A percentile compares a stretch with the other conserved stretches of the same genome.
phyloP scores from a whole-genome alignment of 2,113 vertebrate genomes.

The Edolisoma coerulescens region DNA sequence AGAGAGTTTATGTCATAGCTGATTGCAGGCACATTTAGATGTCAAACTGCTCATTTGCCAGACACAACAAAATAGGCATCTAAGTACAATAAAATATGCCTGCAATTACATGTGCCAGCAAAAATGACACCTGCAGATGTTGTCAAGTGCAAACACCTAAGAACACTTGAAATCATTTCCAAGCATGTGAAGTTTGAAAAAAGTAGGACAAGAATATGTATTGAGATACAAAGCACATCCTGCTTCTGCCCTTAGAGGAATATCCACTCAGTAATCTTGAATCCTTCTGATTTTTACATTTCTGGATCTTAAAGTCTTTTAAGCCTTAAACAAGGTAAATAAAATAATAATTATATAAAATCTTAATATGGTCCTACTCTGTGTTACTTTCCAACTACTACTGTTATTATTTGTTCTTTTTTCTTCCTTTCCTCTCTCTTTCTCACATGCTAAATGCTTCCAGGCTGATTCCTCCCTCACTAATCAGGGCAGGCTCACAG shows the following conservation, averaged over 20 bases:
- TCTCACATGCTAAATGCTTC: not conserved
- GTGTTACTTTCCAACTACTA: not conserved
- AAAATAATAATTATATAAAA: not conserved
- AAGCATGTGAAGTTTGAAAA: not conserved
- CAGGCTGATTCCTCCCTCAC: not conserved
- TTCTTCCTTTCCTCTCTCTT: not conserved
- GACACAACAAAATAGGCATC: constrained; percentile 2
- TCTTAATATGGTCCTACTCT: not conserved
- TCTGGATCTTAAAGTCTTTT: not conserved
- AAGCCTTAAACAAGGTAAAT: not conserved
- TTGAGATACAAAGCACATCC: not conserved
- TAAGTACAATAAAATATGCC: not conserved
- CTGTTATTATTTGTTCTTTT: not conserved
- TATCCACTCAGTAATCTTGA: not conserved
- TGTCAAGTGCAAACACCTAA: not conserved
- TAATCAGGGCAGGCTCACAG: not conserved
- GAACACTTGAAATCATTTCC: not conserved
- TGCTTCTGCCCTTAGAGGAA: not conserved
- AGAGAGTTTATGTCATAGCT: not conserved
- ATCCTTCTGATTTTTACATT: not conserved
- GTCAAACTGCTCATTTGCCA: not conserved
- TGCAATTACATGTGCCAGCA: not conserved
- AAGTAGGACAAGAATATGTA: not conserved
- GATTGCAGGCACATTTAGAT: not conserved
- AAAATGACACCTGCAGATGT: not conserved